Conservation (phyloP, 2,888 invertebrate species). For the Patella pellucida region DNA sequence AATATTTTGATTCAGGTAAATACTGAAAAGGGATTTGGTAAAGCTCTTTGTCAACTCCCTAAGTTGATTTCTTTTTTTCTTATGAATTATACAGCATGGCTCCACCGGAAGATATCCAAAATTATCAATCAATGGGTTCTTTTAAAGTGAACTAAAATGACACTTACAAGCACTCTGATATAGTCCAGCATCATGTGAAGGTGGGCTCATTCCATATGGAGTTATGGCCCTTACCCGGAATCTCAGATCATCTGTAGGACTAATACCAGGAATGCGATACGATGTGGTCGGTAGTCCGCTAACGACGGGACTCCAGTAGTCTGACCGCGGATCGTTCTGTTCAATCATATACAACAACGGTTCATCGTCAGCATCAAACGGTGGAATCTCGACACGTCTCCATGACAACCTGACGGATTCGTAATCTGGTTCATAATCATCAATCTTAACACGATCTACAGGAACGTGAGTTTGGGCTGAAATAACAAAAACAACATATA, state of each 20-base stretch:
- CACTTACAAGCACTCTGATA: conserved; percentile 48
- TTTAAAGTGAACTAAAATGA: background rate
- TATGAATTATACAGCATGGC: too few species aligned
- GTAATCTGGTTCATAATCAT: conserved; percentile 55
- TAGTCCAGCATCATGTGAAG: conserved; percentile 79
- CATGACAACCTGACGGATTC: conserved; percentile 55
- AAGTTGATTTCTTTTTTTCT: too few species aligned
- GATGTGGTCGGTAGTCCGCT: conserved; percentile 60
- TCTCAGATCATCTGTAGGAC: conserved; percentile 83
- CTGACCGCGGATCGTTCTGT: conserved; percentile 50
- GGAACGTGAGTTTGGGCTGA: conserved; percentile 52
- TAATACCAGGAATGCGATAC: conserved; percentile 56
- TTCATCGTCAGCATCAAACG: conserved; percentile 50
- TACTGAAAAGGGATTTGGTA: too few species aligned
- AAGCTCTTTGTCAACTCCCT: too few species aligned
- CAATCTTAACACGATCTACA: conserved; percentile 53
- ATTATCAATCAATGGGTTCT: too few species aligned
- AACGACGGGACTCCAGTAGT: conserved; percentile 65
- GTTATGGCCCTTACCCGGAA: conserved; percentile 96
- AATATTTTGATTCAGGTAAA: too few species aligned
- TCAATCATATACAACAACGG: conserved; percentile 63
- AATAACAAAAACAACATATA: conserved; percentile 9
- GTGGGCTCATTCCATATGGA: conserved; percentile 95
- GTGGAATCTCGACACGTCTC: conserved; percentile 58
- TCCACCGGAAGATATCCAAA: too few species aligned